Base-by-base conservation (phyloP, 1,140 invertebrate species). In the Rhyzopertha dominica region DNA sequence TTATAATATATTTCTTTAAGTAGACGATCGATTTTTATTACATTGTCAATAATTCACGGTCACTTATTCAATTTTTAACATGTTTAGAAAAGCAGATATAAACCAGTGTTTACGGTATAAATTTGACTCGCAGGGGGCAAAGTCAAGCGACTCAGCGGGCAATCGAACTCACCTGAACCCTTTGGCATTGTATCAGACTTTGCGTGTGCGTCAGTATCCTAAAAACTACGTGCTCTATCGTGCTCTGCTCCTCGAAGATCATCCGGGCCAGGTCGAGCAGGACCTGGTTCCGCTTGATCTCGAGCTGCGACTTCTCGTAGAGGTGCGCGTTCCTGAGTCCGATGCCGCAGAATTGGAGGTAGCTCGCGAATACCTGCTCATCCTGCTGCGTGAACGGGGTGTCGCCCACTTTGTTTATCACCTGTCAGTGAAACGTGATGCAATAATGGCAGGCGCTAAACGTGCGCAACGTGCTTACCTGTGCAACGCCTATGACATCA, bases 201-300 rank as follows among this genome's bases (percentile, higher is more conserved):
- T 95, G 90, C 25, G 90, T 95, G 69, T 97, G 91, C 24, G 90
- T 89, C 59, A 96, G 76, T 63, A 97, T 96, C 69, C 93, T 81
- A 53, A 92, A 83, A 47, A 96, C 91, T 76, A 95, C 89, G 63
- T 89, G 88, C 61, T 95, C 92, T 53, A 96, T 91, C 51, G 91
- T 95, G 69, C 88, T 94, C 71, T 96, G 93, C 67, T 97, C 92
- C 65, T 95, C 92, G 66, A 97, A 97, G 56, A 97, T 91, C 84
- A 95, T 93, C 54, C 92, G 76, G 2, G 92, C 93, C 58, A 97
- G 72, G 67, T 97, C 92, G 41, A 97, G 70, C 9, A 97, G 72
- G 34, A 97, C 91, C 77, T 97, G 92, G 73, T 95, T 96, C 56
- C 93, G 74, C 69, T 92, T 92, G 44, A 95, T 90, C 74, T 96